Conservation (phyloP, 1,140 invertebrate species). For the Euura saliciscinereae region DNA sequence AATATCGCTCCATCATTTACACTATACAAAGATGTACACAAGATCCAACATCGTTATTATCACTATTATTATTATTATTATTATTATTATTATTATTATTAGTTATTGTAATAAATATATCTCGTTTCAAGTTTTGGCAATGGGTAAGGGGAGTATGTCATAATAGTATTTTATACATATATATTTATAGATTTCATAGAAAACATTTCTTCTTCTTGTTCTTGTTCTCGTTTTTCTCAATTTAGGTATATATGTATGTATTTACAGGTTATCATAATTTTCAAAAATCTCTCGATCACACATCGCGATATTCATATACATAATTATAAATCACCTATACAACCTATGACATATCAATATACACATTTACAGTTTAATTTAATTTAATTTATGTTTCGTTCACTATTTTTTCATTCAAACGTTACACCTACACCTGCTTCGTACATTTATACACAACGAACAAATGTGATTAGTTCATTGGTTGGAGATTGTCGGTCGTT, state of each 20-base stretch:
- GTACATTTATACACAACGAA: too few relatives aligned
- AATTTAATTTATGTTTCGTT: too few relatives aligned
- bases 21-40: conserved; percentile 46
- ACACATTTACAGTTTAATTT: too few relatives aligned
- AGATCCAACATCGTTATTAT: conserved; percentile 39
- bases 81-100: conserved; percentile 33
- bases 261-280: conserved; percentile 25
- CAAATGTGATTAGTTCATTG: neutral
- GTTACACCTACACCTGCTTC: too few relatives aligned
- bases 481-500: neutral
- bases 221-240: conserved; percentile 18
- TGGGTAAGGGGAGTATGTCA: conserved; percentile 25
- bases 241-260: conserved; percentile 32
- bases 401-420: too few relatives aligned
- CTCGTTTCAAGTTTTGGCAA: conserved; percentile 47
- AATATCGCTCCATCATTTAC: conserved; percentile 36
- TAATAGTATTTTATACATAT: conserved; percentile 24
- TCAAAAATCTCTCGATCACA: too few relatives aligned
- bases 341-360: too few relatives aligned
- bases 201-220: conserved; percentile 27
- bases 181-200: conserved; percentile 17
- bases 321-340: too few relatives aligned
- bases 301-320: too few relatives aligned
- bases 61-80: conserved; percentile 25
- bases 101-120: conserved; percentile 30